Percentiles rank a stretch among this genome's conserved stretches.
Conservation (phyloP, 2,797 vertebrate species). For the Macrochelys suwanniensis region DNA sequence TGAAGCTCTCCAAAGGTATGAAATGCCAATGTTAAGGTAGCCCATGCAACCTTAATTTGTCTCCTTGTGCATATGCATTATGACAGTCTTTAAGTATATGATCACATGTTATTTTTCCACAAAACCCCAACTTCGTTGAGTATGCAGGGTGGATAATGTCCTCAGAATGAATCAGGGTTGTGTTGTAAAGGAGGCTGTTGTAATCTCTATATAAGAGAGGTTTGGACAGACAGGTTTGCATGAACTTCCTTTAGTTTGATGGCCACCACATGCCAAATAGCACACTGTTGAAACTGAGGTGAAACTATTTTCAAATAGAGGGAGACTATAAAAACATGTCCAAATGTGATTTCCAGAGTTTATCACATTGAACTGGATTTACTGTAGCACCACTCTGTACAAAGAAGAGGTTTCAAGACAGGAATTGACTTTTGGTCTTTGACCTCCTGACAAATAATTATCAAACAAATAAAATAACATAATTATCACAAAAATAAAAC, state of each 20-base stretch:
- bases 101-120: accelerated
- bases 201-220: accelerated
- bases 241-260: neutral
- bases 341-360: neutral
- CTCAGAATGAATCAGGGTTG: neutral
- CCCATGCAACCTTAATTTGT: neutral
- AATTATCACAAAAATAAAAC: neutral
- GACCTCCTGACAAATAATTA: conserved; percentile 41
- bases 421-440: conserved; percentile 36
- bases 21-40: neutral
- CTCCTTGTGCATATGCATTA: neutral
- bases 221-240: neutral
- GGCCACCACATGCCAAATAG: neutral
- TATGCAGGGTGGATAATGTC: accelerated
- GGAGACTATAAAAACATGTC: neutral
- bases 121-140: neutral
- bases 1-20: neutral
- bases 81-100: neutral
- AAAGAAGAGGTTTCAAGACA: neutral
- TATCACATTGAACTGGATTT: neutral
- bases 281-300: neutral
- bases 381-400: neutral
- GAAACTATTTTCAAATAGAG: neutral
- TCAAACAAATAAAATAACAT: conserved; percentile 22
- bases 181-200: neutral